phyloP scores from a whole-genome alignment of 2,797 vertebrate species.

The Borostomias antarcticus region DNA sequence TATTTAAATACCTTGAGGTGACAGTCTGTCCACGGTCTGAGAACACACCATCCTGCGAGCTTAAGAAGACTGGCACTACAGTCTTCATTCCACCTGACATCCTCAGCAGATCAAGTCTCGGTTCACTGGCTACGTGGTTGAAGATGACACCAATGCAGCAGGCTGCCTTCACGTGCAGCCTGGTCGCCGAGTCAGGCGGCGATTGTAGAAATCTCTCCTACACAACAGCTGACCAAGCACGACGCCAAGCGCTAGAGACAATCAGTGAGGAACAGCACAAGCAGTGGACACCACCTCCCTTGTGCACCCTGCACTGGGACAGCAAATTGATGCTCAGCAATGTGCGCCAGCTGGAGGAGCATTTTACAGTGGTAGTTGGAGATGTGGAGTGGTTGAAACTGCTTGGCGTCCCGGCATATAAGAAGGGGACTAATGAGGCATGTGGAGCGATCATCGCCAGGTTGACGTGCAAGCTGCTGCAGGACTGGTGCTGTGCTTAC shows the following conservation, averaged over 20 bases:
- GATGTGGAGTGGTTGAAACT: constrained; percentile 14
- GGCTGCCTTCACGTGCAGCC: constrained; percentile 14
- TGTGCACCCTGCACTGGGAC: constrained; percentile 10
- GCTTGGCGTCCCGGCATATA: constrained; percentile 15
- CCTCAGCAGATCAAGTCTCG: constrained; percentile 28
- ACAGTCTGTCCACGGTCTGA: no score
- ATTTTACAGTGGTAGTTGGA: constrained; percentile 19
- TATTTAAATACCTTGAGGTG: no score
- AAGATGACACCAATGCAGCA: constrained; percentile 17
- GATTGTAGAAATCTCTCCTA: background rate
- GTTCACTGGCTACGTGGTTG: constrained; percentile 9
- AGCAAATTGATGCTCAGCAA: constrained; percentile 11
- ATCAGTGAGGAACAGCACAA: constrained; percentile 12
- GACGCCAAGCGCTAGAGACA: constrained; percentile 1
- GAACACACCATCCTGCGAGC: no score
- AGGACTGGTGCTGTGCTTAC: background rate
- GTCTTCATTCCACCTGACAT: constrained; percentile 83
- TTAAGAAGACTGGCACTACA: constrained; percentile 42
- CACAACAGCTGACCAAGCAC: background rate
- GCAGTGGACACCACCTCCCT: constrained; percentile 8
- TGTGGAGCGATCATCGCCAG: background rate
- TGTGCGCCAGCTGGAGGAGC: constrained; percentile 18
- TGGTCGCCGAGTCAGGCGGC: constrained; percentile 1
- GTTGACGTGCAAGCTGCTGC: background rate
- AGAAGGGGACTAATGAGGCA: constrained; percentile 8